Conservation (phyloP, 2,113 vertebrate genomes). For the Cryptomyrus ogoouensis region DNA sequence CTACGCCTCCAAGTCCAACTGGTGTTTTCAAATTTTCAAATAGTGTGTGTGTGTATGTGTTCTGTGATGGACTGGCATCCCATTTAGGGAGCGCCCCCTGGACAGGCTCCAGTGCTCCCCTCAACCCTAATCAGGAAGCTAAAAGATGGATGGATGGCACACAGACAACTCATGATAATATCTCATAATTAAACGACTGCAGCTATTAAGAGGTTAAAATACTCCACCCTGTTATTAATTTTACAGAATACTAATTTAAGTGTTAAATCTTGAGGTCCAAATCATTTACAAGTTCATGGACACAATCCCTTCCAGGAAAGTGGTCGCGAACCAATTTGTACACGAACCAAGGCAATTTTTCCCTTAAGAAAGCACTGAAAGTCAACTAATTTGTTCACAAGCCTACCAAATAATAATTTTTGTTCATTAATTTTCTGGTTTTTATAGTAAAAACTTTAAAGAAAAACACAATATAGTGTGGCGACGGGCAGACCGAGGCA, state of each 20-base stretch:
- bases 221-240: neutral
- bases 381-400: too few relatives aligned
- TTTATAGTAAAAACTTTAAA: too few relatives aligned
- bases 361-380: too few relatives aligned
- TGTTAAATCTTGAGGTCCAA: neutral
- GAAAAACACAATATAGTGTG: too few relatives aligned
- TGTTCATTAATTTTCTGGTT: too few relatives aligned
- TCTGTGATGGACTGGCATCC: neutral
- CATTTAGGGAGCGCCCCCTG: neutral
- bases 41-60: neutral
- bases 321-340: too few relatives aligned
- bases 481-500: too few relatives aligned
- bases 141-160: neutral
- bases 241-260: neutral
- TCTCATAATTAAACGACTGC: neutral
- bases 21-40: neutral
- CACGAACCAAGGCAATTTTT: too few relatives aligned
- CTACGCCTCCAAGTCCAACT: neutral
- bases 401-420: too few relatives aligned
- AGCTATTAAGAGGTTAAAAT: neutral
- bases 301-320: too few relatives aligned
- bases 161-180: neutral
- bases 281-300: neutral
- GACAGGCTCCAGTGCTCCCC: neutral
- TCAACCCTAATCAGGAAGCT: neutral